Percentiles rank a stretch among this genome's conserved stretches.
phyloP scores from a whole-genome alignment of 2,888 invertebrate species.

The Athetis lepigone region DNA sequence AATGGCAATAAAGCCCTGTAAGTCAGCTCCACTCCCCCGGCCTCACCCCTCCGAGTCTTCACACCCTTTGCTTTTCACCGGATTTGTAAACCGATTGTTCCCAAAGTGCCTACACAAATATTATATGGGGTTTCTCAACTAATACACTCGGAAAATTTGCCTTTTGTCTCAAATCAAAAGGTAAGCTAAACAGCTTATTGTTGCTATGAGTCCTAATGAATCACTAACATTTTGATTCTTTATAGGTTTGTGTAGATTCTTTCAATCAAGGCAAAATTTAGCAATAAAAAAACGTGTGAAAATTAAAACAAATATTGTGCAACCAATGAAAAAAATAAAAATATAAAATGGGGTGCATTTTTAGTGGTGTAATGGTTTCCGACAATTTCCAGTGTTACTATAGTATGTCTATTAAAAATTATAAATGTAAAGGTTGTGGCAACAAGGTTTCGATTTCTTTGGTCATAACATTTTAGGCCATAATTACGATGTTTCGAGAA shows the following conservation, averaged over 20 bases:
- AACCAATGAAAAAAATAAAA: too few relatives aligned
- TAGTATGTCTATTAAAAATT: too few relatives aligned
- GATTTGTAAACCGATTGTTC: conserved; percentile 67
- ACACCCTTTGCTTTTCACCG: conserved; percentile 65
- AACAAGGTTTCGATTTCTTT: too few relatives aligned
- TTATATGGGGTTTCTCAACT: conserved; percentile 57
- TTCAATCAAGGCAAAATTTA: neutral
- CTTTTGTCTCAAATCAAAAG: conserved; percentile 55
- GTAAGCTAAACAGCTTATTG: conserved; percentile 32
- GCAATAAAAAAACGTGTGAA: too few relatives aligned
- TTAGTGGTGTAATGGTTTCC: too few relatives aligned
- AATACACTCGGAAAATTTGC: conserved; percentile 57
- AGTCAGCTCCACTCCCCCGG: conserved; percentile 50
- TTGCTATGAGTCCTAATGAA: conserved; percentile 4
- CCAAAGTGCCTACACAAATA: conserved; percentile 65
- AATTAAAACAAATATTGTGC: too few relatives aligned
- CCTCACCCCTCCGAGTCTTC: conserved; percentile 55
- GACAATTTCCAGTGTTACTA: too few relatives aligned
- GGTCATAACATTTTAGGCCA: too few relatives aligned
- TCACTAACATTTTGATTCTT: neutral
- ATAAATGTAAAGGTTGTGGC: too few relatives aligned
- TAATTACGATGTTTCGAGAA: too few relatives aligned
- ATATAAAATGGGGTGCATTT: too few relatives aligned
- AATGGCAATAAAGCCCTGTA: conserved; percentile 74
- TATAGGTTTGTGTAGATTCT: too few relatives aligned